Base-by-base conservation (phyloP, 30 jellyfish, hydroid and myxozoan species). In the Aurelia aurita region DNA sequence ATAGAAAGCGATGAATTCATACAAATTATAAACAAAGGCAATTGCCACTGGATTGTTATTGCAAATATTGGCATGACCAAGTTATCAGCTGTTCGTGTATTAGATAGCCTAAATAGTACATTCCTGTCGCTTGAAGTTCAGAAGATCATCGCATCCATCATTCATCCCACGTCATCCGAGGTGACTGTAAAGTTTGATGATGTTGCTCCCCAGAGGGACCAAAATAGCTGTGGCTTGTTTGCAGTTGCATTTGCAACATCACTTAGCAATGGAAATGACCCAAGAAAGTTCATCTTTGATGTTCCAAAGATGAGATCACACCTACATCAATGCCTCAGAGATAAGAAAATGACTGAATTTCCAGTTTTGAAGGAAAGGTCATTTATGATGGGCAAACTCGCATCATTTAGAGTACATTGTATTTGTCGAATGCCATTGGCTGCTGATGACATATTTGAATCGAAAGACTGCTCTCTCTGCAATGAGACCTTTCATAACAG, bases 241-340 rank as follows among this genome's bases (percentile, higher is more conserved):
- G 83, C 83, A n/a, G 35, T 70, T 28, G 83, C 83, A 29, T 70
- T 70, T 70, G 83, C 83, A n/a, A 70, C 83, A 28, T 70, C 53
- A 31, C n/a, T 65, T 26, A 2, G 23, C 53, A 23, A 65, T 65
- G 53, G 20, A 23, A 65, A 65, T 45, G 86, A 73, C 51, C 78
- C 80, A 16, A 73, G 74, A 49, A 47, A 4, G 23, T 23, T 13
- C 35, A 26, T 15, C 19, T 73, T 73, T 73, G 86, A 73, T 49
- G 25, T 21, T 21, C 44, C 10, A 44, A 73, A 23, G 53, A 73
- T 73, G 79, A 73, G 86, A 54, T 35, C 46, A 18, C 79, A 73
- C 51, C 49, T 73, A 18, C 47, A 14, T 73, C 23, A 47, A 45
- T 47, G 86, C 35, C 78, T 73, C 25, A 20, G n/a, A 28, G 15